phyloP scores from a whole-genome alignment of 2,888 invertebrate species.

The Eupithecia inturbata region DNA sequence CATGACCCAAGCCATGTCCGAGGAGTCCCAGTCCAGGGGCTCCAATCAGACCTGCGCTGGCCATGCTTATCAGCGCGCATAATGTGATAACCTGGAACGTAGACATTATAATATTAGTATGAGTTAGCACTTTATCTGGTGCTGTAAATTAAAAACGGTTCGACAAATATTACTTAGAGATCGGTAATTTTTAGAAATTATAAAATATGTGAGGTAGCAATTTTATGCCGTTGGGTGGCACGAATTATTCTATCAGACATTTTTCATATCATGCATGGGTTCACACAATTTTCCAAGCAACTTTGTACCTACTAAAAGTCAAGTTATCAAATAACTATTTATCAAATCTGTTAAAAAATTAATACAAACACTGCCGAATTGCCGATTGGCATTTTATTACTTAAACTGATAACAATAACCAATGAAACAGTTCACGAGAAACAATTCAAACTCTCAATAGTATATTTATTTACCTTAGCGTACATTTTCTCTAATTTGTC shows the following conservation, averaged over 20 bases:
- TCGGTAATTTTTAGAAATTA: background rate
- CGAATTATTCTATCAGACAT: background rate
- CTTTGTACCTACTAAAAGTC: background rate
- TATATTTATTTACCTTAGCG: conserved; percentile 72
- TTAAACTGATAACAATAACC: background rate
- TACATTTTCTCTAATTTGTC: conserved; percentile 73
- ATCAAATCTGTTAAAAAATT: too few species aligned
- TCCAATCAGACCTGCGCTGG: conserved; percentile 76
- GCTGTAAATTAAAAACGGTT: background rate
- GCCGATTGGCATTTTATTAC: too few species aligned
- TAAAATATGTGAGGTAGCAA: background rate
- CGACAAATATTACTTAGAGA: background rate
- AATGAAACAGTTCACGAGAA: conserved; percentile 7
- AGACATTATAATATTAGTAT: background rate
- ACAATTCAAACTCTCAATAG: conserved; percentile 15
- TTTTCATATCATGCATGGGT: background rate
- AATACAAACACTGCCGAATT: background rate
- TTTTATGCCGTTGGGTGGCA: background rate
- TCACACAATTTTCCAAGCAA: background rate
- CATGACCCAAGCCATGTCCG: conserved; percentile 1
- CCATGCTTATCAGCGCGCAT: conserved; percentile 70
- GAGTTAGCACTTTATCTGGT: background rate
- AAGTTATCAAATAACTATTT: background rate
- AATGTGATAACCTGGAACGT: conserved; percentile 60
- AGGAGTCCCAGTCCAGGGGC: conserved; percentile 60